phyloP scores from a whole-genome alignment of 2,797 vertebrate genomes.

The Aphelocoma californica region DNA sequence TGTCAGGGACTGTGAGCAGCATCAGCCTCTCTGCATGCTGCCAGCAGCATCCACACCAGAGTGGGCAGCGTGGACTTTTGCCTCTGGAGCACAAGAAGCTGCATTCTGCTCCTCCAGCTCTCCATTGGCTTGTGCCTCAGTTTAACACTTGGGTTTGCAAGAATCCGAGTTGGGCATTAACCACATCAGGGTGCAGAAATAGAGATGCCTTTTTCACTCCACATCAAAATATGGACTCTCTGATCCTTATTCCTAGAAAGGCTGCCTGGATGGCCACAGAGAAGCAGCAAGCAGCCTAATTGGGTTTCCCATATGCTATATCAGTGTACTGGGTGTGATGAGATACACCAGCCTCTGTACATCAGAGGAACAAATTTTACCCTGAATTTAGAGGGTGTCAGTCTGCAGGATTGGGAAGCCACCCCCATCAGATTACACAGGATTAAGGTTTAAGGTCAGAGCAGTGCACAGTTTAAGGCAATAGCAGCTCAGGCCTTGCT shows the following conservation, averaged over 20 bases:
- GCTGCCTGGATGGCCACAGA: neutral
- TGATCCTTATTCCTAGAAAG: neutral
- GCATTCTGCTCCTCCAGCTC: neutral
- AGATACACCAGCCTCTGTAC: neutral
- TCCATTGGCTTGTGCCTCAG: neutral
- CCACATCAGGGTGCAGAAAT: neutral
- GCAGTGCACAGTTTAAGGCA: neutral
- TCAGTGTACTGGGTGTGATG: neutral
- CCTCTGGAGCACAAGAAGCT: neutral
- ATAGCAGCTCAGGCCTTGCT: neutral
- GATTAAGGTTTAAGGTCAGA: neutral
- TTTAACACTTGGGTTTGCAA: neutral
- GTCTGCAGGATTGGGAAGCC: neutral
- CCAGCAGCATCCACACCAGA: neutral
- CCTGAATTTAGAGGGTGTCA: neutral
- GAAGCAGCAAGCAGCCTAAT: neutral
- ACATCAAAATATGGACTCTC: accelerated
- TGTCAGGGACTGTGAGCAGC: neutral
- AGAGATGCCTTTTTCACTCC: neutral
- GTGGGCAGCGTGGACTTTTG: neutral
- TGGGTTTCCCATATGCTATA: neutral
- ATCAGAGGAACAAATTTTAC: neutral
- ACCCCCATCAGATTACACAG: neutral
- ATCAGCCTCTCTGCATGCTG: neutral
- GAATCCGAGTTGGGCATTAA: neutral